Base-by-base conservation (phyloP, 1,140 invertebrate species). In the Sweltsa coloradensis region DNA sequence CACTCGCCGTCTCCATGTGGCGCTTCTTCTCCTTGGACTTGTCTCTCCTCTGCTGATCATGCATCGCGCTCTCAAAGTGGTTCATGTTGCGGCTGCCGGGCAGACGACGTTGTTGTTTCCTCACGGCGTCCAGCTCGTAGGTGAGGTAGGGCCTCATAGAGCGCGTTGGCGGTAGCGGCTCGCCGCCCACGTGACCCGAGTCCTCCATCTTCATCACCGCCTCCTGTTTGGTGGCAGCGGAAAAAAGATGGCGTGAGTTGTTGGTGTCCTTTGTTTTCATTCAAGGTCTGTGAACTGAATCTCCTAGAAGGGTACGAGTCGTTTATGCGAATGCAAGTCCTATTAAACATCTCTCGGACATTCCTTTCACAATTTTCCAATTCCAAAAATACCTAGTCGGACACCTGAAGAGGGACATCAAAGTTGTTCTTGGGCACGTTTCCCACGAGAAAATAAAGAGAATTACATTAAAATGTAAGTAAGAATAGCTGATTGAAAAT, bases 201-300 rank as follows among this genome's bases (percentile, higher is more conserved):
- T 74, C 68, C n/a, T 79, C 66, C 50, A 67, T 75, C 7, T 66
- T 65, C 78, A 85, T 83, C 0, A 79, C 70, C 0, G 74, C 78
- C 18, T 79, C 70, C n/a, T n/a, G n/a, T n/a, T n/a, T n/a, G n/a
- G n/a, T n/a, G n/a, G n/a, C n/a, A n/a, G n/a, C n/a, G n/a, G n/a
- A n/a, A n/a, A n/a, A n/a, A n/a, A n/a, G n/a, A n/a, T n/a, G n/a
- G n/a, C n/a, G n/a, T n/a, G n/a, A n/a, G n/a, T n/a, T n/a, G n/a
- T n/a, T n/a, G n/a, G n/a, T n/a, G n/a, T n/a, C n/a, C n/a, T n/a
- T n/a, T n/a, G n/a, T n/a, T n/a, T n/a, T n/a, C n/a, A n/a, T n/a
- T n/a, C n/a, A n/a, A n/a, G n/a, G n/a, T n/a, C n/a, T n/a, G n/a
- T n/a, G n/a, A n/a, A n/a, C n/a, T n/a, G n/a, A n/a, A n/a, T n/a